Evolutionary conservation across 2,113 vertebrate species (phyloP).

Genomic region (Nycticorax nycticorax): DNA sequence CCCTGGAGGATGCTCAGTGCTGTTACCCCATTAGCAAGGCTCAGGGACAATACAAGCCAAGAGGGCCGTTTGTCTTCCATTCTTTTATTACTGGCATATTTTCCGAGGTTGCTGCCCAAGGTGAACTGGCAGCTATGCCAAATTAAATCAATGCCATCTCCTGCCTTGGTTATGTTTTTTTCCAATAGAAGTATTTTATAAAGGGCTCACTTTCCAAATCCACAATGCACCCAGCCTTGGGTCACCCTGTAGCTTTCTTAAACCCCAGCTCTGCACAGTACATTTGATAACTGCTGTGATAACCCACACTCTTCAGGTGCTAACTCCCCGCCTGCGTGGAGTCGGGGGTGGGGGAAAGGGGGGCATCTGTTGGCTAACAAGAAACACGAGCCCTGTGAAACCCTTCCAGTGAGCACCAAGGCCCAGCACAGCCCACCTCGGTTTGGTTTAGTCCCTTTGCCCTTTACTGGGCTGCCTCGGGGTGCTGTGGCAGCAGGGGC

Average conservation of each 20-base stretch:
- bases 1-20: slow-evolving; percentile 36
- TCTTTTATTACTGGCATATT: slow-evolving; percentile 4
- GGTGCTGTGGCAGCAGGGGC: accelerated
- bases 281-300: accelerated
- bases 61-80: background rate
- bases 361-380: accelerated
- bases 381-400: background rate
- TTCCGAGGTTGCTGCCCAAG: background rate
- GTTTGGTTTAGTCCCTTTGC: background rate
- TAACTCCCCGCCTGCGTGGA: background rate
- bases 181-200: background rate
- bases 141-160: background rate
- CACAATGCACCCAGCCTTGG: background rate
- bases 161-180: background rate
- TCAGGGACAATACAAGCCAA: slow-evolving; percentile 2
- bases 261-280: background rate
- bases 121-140: background rate
- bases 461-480: background rate
- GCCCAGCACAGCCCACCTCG: background rate
- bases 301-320: background rate
- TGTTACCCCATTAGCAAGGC: background rate
- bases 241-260: background rate
- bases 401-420: accelerated
- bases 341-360: accelerated
- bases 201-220: accelerated